Base-by-base conservation (phyloP, 1,140 invertebrate species). In the Potamilus streckersoni region DNA sequence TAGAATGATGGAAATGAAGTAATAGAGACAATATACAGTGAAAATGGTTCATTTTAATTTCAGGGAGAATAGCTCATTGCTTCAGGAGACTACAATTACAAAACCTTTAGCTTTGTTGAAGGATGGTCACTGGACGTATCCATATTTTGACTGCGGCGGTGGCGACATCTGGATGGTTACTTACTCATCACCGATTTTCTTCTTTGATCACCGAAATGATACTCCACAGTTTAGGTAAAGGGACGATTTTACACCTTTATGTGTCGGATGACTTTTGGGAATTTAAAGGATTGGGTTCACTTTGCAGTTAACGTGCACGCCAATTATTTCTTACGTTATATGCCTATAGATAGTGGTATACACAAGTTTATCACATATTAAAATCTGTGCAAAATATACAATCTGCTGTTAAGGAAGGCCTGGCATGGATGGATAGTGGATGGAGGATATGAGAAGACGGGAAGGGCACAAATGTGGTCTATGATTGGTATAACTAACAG, bases 81-180 rank as follows among this genome's bases (percentile, higher is more conserved):
- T 74, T 23, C 71, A 70, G 1, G 69, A 67, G n/a, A 31, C 57
- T 67, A 38, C 73, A 27, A 95, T 90, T 93, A 93, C 84, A 94
- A 92, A 74, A 92, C 93, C 72, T 93, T 93, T 89, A 93, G 84
- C 85, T 5, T 63, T 64, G 23, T 74, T 85, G 13, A 13, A 93
- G 0, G 96, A 98, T 89, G 96, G 96, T 14, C 94, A 95, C 86
- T 98, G 96, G 96, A 97, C 96, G 57, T 96, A 96, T 82, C 96
- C 96, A 0, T 98, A 98, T 89, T 98, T 96, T 90, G 96, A 98
- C 88, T 98, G 96, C 87, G 96, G 96, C 1, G 96, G 96, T 17
- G 96, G 96, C 12, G 96, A 98, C 90, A 97, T 98, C 76, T 98
- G 96, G 96, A 98, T 98, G 96, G 92, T 97, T 68, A 98, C 96